Evolutionary conservation across 2,113 vertebrate genomes (phyloP), one percentile per base, ranked within the genome.

Genomic region (Addax nasomaculatus): DNA sequence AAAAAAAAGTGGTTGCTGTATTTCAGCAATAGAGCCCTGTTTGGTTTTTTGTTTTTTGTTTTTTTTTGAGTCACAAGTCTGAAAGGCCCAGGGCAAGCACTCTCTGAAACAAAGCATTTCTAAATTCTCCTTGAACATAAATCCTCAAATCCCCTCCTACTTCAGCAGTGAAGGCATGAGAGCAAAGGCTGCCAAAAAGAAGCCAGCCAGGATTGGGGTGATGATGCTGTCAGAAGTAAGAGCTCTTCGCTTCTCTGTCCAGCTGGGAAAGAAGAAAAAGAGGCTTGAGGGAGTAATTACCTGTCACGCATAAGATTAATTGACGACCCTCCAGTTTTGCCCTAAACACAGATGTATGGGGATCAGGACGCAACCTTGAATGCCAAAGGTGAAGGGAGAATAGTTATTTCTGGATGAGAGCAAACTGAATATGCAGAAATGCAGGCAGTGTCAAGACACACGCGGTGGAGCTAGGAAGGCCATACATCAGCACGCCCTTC

Each of bases 241-340:
- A 60, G n/a, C 19, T 33, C 39, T 8, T 78, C 19, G 21, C 36
- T 17, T 94, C 64, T 73, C 83, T 1, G 5, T 76, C 79, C 93
- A 97, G 83, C 96, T 89, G 83, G 45, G 79, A 95, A 95, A 95
- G 97, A 83, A 87, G 84, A 87, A 62, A 90, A 78, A 45, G 73
- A 55, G 23, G 93, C 96, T 97, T 89, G 19, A 0, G 89, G 84
- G 97, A 96, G 84, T 97, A 98, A 98, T 97, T 97, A 97, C 92
- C 95, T 98, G 98, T 95, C 96, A 92, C 11, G 33, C 73, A 15
- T 36, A 97, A 97, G 98, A 98, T 98, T 95, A 98, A 98, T 53
- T 97, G 97, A 98, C 21, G 86, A 97, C 95, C 97, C 96, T 98
- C 96, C 73, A 57, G 93, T 93, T 97, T 70, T 73, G 95, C 97